Evolutionary conservation across 2,888 invertebrate species (phyloP).

Genomic region (Thumatha senex): DNA sequence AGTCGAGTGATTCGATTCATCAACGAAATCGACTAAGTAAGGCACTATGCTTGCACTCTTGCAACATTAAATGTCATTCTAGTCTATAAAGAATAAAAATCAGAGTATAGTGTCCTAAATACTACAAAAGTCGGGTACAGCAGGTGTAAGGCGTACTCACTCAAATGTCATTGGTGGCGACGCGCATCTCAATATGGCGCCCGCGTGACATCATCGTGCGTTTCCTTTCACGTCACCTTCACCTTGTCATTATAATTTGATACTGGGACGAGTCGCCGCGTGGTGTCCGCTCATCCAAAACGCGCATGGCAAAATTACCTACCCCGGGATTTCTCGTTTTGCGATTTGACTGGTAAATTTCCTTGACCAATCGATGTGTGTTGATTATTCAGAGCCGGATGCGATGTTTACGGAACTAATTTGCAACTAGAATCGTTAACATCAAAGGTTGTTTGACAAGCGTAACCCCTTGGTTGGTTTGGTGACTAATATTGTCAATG

Average conservation of each 20-base stretch:
- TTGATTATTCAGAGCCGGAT: constrained; percentile 7
- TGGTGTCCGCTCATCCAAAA: constrained; percentile 57
- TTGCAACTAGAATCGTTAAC: constrained; percentile 1
- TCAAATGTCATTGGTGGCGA: constrained; percentile 47
- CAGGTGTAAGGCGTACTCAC: constrained; percentile 41
- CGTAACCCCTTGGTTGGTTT: constrained; percentile 8
- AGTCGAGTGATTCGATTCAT: too few species aligned
- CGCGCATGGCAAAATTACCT: constrained; percentile 52
- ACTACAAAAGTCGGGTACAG: constrained; percentile 43
- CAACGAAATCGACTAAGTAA: too few species aligned
- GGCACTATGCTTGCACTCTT: too few species aligned
- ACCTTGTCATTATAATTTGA: constrained; percentile 80
- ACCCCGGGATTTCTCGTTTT: constrained; percentile 4
- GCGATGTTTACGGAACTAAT: constrained; percentile 12
- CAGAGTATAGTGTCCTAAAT: constrained; percentile 42
- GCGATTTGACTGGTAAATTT: constrained; percentile 6
- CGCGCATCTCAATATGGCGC: constrained; percentile 63
- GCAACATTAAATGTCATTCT: too few species aligned
- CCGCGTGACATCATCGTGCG: constrained; percentile 71
- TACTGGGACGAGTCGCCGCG: constrained; percentile 67
- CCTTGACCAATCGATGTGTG: constrained; percentile 4
- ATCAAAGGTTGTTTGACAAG: constrained; percentile 8
- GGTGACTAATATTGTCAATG: constrained; percentile 4
- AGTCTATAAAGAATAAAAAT: too few species aligned
- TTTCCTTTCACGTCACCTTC: constrained; percentile 76